Base-by-base conservation (phyloP, 2,113 vertebrate species). In the Trochalopteron elliotii region DNA sequence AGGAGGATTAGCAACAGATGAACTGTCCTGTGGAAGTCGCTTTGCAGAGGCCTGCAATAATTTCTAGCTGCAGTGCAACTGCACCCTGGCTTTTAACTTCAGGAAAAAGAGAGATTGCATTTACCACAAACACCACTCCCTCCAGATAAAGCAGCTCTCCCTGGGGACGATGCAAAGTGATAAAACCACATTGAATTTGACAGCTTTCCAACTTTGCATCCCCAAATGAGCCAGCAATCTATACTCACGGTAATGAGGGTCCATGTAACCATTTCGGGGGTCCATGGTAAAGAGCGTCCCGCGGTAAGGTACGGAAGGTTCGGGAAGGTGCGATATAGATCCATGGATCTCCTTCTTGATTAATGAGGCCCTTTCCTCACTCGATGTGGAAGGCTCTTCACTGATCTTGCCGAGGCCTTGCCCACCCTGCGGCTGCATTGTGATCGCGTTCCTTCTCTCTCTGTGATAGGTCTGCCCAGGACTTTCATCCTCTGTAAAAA, bases 291-390 rank as follows among this genome's bases (percentile, higher is more conserved):
- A 99, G 78, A 99, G 98, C 0, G 99, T 98, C 83, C 99, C 99
- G 0, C 99, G 98, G 94, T 99, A 99, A 5, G 99, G 99, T 75
- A 99, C 96, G 0, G 99, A 98, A 95, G 99, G 99, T 83, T 99
- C 99, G 0, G 98, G 94, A 97, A 99, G 98, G 94, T 99, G 99
- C 10, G 99, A 98, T 77, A 99, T 97, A 94, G 99, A 99, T 90
- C 98, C 98, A 94, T 99, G 99, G 90, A 98, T 98, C 98, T 99
- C 99, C 97, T 99, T 99, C 98, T 99, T 99, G 97, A 99, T 99
- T 98, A 99, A 93, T 50, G 99, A 98, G 95, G 99, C 98, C 88
- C 98, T 98, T 87, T 99, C 99, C 47, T 99, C 99, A 4, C 98
- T 99, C 70, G 99, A 99, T 20, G 99, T 99, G 75, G 99, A 99